Evolutionary conservation across 2,888 invertebrate species (phyloP), one percentile per base, ranked within the genome.

Genomic region (Drosophila vallismaia): DNA sequence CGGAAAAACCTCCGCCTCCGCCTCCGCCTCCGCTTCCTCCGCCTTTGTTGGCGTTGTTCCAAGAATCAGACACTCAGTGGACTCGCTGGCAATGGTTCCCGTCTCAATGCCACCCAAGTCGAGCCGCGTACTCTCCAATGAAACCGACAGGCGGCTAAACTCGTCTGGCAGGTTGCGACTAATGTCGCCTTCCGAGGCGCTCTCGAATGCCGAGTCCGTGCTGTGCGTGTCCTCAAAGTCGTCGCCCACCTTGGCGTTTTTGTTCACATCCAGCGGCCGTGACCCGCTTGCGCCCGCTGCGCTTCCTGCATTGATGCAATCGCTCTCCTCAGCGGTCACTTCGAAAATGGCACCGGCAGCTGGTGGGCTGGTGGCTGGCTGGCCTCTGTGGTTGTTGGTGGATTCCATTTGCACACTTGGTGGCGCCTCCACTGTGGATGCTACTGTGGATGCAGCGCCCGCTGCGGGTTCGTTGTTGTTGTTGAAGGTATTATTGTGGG

Each of bases 121-220:
- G 3, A 90, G 76, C 5, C 90, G 83, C 4, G 88, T 88, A 68
- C 87, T 88, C 56, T 89, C 90, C 36, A 90, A 74, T 8, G 89
- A 90, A 8, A 88, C 79, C 1, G 90, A 90, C 9, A 90, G 59
- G 0, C 90, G 77, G 74, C 89, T 88, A 60, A 90, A 90, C 67
- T 91, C 91, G 26, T 91, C 91, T 0, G 91, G 90, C 72, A 91
- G 62, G 74, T 90, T 89, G 5, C 91, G 88, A 84, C 91, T 90
- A 0, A 90, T 90, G 46, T 91, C 91, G 31, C 91, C 90, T 46
- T 91, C 91, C 12, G 91, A 91, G 8, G 91, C 90, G 66, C 91
- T 91, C 74, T 91, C 91, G 54, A 91, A 91, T 50, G 91, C 91
- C 44, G 91, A 91, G 73, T 91, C 91, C 1, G 90, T 90, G 73